A percentile compares a stretch with the other conserved stretches of the same genome.
Conservation (phyloP, 2,797 vertebrate genomes). For the Pampus argenteus region DNA sequence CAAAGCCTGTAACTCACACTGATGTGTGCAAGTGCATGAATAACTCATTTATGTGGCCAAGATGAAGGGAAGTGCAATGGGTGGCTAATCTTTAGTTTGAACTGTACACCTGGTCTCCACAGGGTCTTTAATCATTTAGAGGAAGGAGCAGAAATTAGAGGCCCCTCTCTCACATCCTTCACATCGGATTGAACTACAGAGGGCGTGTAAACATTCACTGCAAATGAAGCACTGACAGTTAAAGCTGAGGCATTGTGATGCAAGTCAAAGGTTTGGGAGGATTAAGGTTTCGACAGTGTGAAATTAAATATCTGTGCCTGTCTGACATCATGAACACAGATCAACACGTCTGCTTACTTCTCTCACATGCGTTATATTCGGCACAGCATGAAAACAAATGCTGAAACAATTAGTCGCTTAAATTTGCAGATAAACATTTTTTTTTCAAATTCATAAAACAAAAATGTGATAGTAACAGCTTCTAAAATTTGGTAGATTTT, state of each 20-base stretch:
- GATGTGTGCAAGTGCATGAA: neutral
- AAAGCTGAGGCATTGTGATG: slow-evolving; percentile 14
- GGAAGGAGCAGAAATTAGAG: slow-evolving; percentile 82
- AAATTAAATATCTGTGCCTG: slow-evolving; percentile 3
- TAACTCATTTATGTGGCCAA: slow-evolving; percentile 27
- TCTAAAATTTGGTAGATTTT: slow-evolving; percentile 2
- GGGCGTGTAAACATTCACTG: slow-evolving; percentile 57
- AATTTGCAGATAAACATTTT: neutral
- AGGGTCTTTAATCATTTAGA: slow-evolving; percentile 80
- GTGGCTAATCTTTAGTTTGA: slow-evolving; percentile 60
- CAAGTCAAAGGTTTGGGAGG: neutral
- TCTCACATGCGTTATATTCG: slow-evolving; percentile 3
- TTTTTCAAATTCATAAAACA: neutral
- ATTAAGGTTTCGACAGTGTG: slow-evolving; percentile 7
- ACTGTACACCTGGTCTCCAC: slow-evolving; percentile 79
- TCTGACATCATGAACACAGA: neutral
- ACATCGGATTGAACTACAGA: slow-evolving; percentile 45
- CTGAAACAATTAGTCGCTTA: neutral
- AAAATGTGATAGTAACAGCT: neutral
- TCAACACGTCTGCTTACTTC: neutral
- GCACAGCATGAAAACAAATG: neutral
- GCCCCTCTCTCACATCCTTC: slow-evolving; percentile 53
- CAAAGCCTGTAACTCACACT: slow-evolving; percentile 17
- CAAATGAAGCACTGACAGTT: slow-evolving; percentile 57
- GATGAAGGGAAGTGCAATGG: slow-evolving; percentile 48